These are phyloP conservation scores for Drosophila hamatofila DNA, from an alignment of 2,888 invertebrate species.

Conservation along the genomic window DNA sequence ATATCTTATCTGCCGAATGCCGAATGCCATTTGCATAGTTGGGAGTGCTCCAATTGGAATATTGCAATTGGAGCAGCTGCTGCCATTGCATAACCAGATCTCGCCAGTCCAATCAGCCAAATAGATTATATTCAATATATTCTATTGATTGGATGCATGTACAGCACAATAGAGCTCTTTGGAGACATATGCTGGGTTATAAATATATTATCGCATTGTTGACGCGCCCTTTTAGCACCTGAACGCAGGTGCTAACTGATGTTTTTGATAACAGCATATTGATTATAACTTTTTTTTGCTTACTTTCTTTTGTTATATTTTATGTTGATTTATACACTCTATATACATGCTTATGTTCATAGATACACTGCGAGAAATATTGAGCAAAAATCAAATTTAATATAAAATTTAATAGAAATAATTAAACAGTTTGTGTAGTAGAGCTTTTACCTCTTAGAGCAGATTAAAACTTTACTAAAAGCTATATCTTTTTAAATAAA, in stretches of 20 bases:
- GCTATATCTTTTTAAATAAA: no score
- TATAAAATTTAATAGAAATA: no score
- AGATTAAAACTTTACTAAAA: no score
- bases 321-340: not conserved
- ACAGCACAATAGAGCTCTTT: not conserved
- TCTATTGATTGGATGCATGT: not conserved
- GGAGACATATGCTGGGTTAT: constrained; percentile 5
- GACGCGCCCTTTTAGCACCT: constrained; percentile 32
- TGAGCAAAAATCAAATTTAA: not conserved
- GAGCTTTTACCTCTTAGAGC: no score
- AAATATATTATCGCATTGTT: constrained; percentile 16
- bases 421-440: no score
- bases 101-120: constrained; percentile 2
- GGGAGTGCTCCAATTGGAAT: not conserved
- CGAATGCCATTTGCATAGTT: constrained; percentile 5
- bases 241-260: constrained; percentile 3
- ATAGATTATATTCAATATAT: not conserved
- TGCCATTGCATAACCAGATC: constrained; percentile 23
- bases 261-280: constrained; percentile 11
- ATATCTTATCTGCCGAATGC: constrained; percentile 20
- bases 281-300: not conserved
- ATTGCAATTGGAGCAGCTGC: constrained; percentile 3
- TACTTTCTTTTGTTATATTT: not conserved
- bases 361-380: constrained; percentile 4
- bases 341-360: not conserved